A percentile compares a stretch with the other conserved stretches of the same genome.
Conservation (phyloP, 2,113 vertebrate species). For the Isichthys henryi region DNA sequence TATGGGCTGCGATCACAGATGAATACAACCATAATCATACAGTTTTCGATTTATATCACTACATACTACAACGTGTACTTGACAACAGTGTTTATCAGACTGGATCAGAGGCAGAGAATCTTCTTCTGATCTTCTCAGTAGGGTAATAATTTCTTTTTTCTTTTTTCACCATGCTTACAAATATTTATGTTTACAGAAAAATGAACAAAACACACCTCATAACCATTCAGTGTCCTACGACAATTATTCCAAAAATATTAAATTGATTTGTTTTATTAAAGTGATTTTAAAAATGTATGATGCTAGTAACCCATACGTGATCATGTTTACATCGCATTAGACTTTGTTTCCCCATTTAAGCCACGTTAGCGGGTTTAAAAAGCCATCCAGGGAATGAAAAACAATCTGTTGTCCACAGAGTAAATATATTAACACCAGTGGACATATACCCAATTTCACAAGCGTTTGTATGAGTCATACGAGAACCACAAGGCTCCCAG, state of each 20-base stretch:
- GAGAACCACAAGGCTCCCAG: background rate
- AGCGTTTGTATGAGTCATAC: background rate
- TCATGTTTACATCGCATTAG: background rate
- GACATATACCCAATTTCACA: background rate
- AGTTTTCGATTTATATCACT: background rate
- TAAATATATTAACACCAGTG: background rate
- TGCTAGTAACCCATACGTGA: background rate
- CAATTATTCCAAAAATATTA: background rate
- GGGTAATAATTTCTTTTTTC: background rate
- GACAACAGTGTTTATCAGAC: background rate
- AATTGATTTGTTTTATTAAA: background rate
- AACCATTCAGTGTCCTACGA: background rate
- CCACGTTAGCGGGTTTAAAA: background rate
- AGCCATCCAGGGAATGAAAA: background rate
- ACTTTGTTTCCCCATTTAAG: background rate
- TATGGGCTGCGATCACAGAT: background rate
- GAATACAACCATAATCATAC: background rate
- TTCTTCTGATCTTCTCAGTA: background rate
- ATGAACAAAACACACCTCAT: background rate
- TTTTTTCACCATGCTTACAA: background rate
- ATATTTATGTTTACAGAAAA: background rate
- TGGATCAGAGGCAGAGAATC: background rate
- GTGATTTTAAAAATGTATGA: background rate
- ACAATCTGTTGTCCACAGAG: background rate
- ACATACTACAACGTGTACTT: background rate